These are phyloP conservation scores for Ctenoplectra terminalis DNA, from an alignment of 1,140 invertebrate genomes.

Conservation along the genomic window DNA sequence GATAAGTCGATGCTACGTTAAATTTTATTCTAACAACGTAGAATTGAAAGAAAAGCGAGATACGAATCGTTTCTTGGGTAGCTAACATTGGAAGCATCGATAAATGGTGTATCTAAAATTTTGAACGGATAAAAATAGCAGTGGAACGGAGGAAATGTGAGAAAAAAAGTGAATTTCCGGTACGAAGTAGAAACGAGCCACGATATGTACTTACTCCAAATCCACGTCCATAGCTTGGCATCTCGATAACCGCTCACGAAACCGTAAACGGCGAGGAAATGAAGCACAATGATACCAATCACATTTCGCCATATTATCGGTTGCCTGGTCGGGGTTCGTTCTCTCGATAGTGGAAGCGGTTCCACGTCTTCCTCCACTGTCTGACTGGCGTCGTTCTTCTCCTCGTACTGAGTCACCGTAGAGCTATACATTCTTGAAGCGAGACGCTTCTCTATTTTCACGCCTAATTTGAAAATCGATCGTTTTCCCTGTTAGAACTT, in stretches of 20 bases:
- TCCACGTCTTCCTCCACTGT: slow-evolving; percentile 43
- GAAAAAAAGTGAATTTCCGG: not conserved
- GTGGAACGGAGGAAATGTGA: not conserved
- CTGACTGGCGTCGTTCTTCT: slow-evolving; percentile 42
- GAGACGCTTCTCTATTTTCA: not conserved
- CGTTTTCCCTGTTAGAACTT: not conserved
- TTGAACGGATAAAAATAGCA: not conserved
- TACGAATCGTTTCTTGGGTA: not conserved
- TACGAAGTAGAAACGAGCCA: not conserved
- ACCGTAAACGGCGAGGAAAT: slow-evolving; percentile 70
- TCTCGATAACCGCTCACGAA: slow-evolving; percentile 63
- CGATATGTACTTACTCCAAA: slow-evolving; percentile 73
- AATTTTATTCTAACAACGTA: no score
- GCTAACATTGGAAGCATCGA: not conserved
- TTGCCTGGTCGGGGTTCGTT: slow-evolving; percentile 55
- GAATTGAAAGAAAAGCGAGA: not conserved
- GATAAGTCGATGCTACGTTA: not conserved
- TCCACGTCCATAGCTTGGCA: slow-evolving; percentile 76
- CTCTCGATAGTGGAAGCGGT: slow-evolving; percentile 47
- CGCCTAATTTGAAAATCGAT: slow-evolving; percentile 25
- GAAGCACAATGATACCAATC: slow-evolving; percentile 73
- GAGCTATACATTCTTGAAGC: slow-evolving; percentile 68
- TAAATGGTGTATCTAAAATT: not conserved
- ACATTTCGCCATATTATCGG: slow-evolving; percentile 78
- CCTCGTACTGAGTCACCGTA: slow-evolving; percentile 73